Conservation (phyloP, 2,113 vertebrate genomes). For the Apistogramma diplotaenia region DNA sequence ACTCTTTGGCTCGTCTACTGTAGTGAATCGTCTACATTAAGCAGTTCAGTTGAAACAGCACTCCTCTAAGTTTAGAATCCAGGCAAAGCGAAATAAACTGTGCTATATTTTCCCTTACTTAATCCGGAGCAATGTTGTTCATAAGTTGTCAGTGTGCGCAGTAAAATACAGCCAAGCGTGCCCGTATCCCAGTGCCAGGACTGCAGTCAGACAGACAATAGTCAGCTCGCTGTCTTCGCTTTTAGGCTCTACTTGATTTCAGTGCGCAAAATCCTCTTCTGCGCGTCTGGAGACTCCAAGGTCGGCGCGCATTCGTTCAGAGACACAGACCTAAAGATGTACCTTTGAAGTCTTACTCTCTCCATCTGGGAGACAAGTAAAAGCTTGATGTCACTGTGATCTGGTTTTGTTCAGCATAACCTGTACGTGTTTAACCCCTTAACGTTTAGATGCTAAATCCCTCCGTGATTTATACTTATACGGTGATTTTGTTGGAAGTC, state of each 20-base stretch:
- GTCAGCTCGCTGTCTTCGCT: slow-evolving; percentile 34
- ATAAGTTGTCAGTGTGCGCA: not conserved
- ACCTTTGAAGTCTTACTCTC: slow-evolving; percentile 23
- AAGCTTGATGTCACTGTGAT: slow-evolving; percentile 31
- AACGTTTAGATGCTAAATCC: not conserved
- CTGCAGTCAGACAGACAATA: slow-evolving; percentile 33
- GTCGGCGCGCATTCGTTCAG: slow-evolving; percentile 43
- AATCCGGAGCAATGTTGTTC: not conserved
- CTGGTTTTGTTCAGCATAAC: slow-evolving; percentile 19
- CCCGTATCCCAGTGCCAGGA: slow-evolving; percentile 25
- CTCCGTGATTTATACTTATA: not conserved
- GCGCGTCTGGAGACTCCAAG: slow-evolving; percentile 60
- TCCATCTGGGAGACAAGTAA: slow-evolving; percentile 19
- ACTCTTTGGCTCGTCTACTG: slow-evolving; percentile 19
- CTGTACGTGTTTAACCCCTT: slow-evolving; percentile 54
- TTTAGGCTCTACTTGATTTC: slow-evolving; percentile 33
- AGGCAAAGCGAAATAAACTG: slow-evolving; percentile 22
- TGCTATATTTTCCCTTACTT: not conserved
- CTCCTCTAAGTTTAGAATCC: slow-evolving; percentile 39
- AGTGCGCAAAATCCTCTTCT: slow-evolving; percentile 61
- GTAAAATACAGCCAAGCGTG: slow-evolving; percentile 16
- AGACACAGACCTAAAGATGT: slow-evolving; percentile 23
- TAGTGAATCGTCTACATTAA: slow-evolving; percentile 9
- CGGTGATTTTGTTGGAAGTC: not conserved
- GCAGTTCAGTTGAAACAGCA: not conserved